Evolutionary conservation across 1,140 invertebrate species (phyloP).

Genomic region (Drosophila guanche): DNA sequence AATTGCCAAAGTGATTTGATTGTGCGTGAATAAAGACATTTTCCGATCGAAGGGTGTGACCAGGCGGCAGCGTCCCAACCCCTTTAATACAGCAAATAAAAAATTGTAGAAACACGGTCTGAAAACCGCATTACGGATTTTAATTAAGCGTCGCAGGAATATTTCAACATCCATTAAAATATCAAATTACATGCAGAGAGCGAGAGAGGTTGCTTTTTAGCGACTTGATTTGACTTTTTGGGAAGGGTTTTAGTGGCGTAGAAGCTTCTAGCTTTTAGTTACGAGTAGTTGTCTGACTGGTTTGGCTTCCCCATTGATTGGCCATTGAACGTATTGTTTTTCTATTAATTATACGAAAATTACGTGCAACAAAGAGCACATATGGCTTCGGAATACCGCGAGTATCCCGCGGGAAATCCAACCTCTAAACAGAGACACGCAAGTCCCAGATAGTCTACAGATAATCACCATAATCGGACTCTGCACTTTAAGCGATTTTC

Average conservation of each 20-base stretch:
- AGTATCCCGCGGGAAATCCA: constrained; percentile 68
- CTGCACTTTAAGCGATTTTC: constrained; percentile 75
- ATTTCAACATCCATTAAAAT: constrained; percentile 74
- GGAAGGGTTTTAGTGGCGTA: constrained; percentile 59
- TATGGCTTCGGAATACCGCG: constrained; percentile 69
- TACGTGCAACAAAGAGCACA: constrained; percentile 60
- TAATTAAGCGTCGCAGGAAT: constrained; percentile 60
- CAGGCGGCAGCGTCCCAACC: constrained; percentile 38
- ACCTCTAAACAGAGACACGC: constrained; percentile 47
- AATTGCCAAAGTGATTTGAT: constrained; percentile 72
- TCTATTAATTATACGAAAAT: constrained; percentile 69
- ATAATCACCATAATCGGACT: constrained; percentile 81
- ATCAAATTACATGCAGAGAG: constrained; percentile 47
- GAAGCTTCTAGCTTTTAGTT: background rate
- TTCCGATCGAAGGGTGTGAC: constrained; percentile 40
- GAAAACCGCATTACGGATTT: constrained; percentile 75
- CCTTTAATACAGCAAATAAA: constrained; percentile 21
- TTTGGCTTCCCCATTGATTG: constrained; percentile 36
- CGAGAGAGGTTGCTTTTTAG: constrained; percentile 1
- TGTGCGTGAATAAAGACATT: constrained; percentile 55
- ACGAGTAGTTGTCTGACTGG: background rate
- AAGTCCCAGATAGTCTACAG: constrained; percentile 47
- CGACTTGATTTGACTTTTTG: constrained; percentile 12
- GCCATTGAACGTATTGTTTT: constrained; percentile 77
- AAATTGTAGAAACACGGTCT: constrained; percentile 21